Evolutionary conservation across 2,888 invertebrate species (phyloP).

Genomic region (Plebejus melissa): DNA sequence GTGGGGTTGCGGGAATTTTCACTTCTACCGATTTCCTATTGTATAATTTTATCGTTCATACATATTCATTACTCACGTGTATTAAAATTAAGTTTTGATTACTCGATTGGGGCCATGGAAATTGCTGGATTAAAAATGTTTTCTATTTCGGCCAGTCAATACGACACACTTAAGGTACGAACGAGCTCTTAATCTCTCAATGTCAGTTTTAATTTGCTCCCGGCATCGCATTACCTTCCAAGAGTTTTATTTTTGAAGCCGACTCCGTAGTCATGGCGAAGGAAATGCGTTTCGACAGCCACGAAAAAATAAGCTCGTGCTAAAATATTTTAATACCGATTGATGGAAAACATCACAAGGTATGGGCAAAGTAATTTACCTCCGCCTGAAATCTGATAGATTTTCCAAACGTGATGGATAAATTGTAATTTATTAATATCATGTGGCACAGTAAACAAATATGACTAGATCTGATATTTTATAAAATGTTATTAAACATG

Average conservation of each 20-base stretch:
- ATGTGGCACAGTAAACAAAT: background rate
- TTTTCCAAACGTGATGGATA: conserved; percentile 2
- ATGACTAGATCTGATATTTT: background rate
- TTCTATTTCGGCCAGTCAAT: conserved; percentile 49
- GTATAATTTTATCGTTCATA: conserved; percentile 37
- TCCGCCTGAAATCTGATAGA: conserved; percentile 2
- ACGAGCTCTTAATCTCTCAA: conserved; percentile 73
- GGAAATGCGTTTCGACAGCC: conserved; percentile 68
- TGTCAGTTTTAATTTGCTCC: conserved; percentile 75
- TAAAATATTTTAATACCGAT: conserved; percentile 40
- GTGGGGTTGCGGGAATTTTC: conserved; percentile 21
- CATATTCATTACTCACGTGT: background rate
- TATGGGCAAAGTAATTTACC: conserved; percentile 8
- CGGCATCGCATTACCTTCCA: conserved; percentile 71
- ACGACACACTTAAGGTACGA: conserved; percentile 56
- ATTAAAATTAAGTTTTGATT: conserved; percentile 8
- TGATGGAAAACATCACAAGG: conserved; percentile 26
- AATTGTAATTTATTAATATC: background rate
- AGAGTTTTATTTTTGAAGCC: conserved; percentile 70
- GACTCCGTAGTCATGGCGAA: conserved; percentile 54
- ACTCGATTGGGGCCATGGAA: background rate
- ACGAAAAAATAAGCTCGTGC: conserved; percentile 50
- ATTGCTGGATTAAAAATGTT: conserved; percentile 40
- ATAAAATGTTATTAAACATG: no score
- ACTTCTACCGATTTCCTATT: conserved; percentile 4